Conservation (phyloP, 2,113 vertebrate genomes). For the Pyxicephalus adspersus region DNA sequence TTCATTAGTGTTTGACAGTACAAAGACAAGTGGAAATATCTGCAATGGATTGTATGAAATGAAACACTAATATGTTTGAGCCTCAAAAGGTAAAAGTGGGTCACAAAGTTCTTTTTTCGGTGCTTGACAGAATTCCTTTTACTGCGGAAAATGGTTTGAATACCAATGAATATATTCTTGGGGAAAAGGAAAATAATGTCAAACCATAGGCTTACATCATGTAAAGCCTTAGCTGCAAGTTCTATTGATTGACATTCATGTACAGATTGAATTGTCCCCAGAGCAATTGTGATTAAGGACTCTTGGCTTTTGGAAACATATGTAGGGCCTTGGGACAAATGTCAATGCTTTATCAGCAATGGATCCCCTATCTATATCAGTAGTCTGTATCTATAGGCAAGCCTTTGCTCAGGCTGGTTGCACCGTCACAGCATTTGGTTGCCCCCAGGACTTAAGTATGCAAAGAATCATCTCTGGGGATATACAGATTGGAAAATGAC, state of each 20-base stretch:
- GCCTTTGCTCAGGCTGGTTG: too few species aligned
- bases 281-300: too few species aligned
- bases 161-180: conserved; percentile 63
- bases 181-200: background rate
- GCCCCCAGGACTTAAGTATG: too few species aligned
- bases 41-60: conserved; percentile 35
- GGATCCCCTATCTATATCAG: too few species aligned
- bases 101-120: conserved; percentile 65
- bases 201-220: background rate
- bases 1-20: conserved; percentile 50
- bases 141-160: conserved; percentile 55
- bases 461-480: too few species aligned
- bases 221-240: background rate
- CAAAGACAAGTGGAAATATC: conserved; percentile 42
- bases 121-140: conserved; percentile 62
- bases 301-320: too few species aligned
- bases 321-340: too few species aligned
- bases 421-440: too few species aligned
- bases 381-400: too few species aligned
- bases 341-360: too few species aligned
- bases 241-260: background rate
- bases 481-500: too few species aligned
- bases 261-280: too few species aligned
- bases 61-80: conserved; percentile 52
- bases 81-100: conserved; percentile 64